These are phyloP conservation scores for Tetranychus truncatus DNA, from an alignment of 2,888 invertebrate species.

Conservation along the genomic window DNA sequence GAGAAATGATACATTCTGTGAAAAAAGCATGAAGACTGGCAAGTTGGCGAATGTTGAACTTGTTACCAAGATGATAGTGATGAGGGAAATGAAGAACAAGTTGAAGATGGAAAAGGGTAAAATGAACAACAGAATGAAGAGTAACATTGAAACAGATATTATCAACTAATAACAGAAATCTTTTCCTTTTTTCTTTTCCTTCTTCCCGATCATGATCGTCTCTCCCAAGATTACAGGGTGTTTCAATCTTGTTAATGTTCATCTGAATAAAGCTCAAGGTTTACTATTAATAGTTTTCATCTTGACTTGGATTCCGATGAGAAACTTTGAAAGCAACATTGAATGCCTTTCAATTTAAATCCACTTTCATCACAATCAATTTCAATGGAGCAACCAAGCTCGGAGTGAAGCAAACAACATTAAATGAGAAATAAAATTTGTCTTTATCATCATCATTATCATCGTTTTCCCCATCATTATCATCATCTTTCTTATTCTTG, in stretches of 20 bases:
- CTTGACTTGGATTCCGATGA: not conserved
- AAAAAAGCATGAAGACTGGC: too few relatives aligned
- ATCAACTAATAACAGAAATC: not conserved
- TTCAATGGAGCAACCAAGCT: not conserved
- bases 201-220: not conserved
- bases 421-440: not conserved
- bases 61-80: not conserved
- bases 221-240: not conserved
- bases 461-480: not conserved
- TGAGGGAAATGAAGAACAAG: not conserved
- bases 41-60: too few relatives aligned
- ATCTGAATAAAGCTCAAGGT: not conserved
- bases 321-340: not conserved
- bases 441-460: not conserved
- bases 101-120: not conserved
- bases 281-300: not conserved
- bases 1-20: not conserved
- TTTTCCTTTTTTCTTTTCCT: not conserved
- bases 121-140: not conserved
- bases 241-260: not conserved
- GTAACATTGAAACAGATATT: not conserved
- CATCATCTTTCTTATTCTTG: not conserved
- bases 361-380: slow-evolving; percentile 4
- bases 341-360: slow-evolving; percentile 9
- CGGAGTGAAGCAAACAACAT: not conserved